These are phyloP conservation scores for Andrena minutula DNA, from an alignment of 2,888 invertebrate genomes.

Conservation along the genomic window DNA sequence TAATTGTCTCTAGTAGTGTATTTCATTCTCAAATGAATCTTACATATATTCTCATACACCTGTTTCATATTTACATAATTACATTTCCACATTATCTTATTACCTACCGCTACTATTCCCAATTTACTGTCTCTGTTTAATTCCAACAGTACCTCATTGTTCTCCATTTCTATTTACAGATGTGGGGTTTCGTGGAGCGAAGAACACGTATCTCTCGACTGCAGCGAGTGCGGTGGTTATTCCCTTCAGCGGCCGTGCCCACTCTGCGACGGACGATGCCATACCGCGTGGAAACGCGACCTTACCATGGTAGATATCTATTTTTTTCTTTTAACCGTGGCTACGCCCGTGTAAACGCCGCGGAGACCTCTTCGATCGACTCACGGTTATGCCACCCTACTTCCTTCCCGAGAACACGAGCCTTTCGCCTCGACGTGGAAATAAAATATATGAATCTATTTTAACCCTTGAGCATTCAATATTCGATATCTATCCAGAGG, in stretches of 20 bases:
- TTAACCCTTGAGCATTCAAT: not conserved
- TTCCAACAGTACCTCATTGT: too few species aligned
- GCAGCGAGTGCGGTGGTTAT: slow-evolving; percentile 93
- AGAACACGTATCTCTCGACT: slow-evolving; percentile 91
- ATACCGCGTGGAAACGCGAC: slow-evolving; percentile 91
- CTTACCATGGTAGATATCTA: slow-evolving; percentile 89
- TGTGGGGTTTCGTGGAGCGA: slow-evolving; percentile 94
- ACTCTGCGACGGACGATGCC: slow-evolving; percentile 91
- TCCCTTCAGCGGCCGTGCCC: slow-evolving; percentile 91
- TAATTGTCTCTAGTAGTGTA: too few species aligned
- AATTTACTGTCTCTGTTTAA: too few species aligned
- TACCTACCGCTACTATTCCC: too few species aligned
- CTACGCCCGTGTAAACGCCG: not conserved
- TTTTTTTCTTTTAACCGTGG: not conserved
- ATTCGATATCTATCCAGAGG: not conserved
- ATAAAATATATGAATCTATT: not conserved
- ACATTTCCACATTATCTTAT: too few species aligned
- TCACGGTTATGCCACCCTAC: not conserved
- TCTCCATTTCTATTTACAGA: slow-evolving; percentile 80
- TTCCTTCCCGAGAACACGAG: not conserved
- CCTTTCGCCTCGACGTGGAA: not conserved
- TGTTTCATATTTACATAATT: too few species aligned
- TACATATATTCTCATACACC: too few species aligned
- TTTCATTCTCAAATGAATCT: too few species aligned
- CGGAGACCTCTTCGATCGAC: slow-evolving; percentile 8